Evolutionary conservation across 2,797 vertebrate genomes (phyloP).

Genomic region (Cirrhinus mrigala): DNA sequence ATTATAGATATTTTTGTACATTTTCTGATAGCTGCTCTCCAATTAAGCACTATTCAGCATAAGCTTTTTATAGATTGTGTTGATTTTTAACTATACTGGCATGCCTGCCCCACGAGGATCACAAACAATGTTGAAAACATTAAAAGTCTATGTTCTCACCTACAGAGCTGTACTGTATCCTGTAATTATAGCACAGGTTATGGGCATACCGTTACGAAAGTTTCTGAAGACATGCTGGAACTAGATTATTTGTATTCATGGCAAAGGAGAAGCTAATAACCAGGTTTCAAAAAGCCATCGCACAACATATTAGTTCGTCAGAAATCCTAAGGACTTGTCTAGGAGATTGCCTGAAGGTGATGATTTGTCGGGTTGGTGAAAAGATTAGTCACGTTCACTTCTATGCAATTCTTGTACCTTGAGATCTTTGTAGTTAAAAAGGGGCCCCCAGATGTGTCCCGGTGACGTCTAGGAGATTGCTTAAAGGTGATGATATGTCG

Average conservation of each 20-base stretch:
- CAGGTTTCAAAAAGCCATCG: slow-evolving; percentile 15
- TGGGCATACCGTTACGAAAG: not conserved
- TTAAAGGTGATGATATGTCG: slow-evolving; percentile 14
- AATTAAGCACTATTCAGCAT: not conserved
- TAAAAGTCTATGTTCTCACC: not conserved
- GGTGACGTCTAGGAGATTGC: slow-evolving; percentile 2
- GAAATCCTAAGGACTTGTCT: slow-evolving; percentile 18
- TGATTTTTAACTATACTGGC: not conserved
- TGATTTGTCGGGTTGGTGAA: not conserved
- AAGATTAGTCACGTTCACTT: not conserved
- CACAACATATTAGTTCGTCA: not conserved
- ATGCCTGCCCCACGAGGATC: not conserved
- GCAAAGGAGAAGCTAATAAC: slow-evolving; percentile 15
- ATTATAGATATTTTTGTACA: not conserved
- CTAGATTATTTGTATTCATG: slow-evolving; percentile 27
- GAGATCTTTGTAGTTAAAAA: not conserved
- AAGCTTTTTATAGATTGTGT: not conserved
- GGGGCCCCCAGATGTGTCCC: not conserved
- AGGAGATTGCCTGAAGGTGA: not conserved
- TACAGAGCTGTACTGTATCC: slow-evolving; percentile 20
- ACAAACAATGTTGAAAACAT: not conserved
- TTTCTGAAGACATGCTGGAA: slow-evolving; percentile 26
- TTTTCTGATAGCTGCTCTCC: not conserved
- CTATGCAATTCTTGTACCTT: not conserved
- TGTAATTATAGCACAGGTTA: slow-evolving; percentile 26